Conservation (phyloP, 2,113 vertebrate species). For the Gopherus evgoodei region DNA sequence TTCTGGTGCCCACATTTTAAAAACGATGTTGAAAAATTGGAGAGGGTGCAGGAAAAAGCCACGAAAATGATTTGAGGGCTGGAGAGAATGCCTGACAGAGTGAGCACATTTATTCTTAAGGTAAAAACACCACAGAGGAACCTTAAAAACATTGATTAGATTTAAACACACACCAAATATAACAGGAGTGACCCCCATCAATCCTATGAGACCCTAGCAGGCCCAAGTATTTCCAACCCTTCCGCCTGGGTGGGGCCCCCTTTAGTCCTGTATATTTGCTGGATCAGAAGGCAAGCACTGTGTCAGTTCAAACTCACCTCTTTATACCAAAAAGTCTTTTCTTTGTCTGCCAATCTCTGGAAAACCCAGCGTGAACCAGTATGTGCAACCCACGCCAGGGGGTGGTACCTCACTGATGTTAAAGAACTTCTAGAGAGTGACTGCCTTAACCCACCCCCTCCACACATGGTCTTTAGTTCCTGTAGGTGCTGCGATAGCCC, state of each 20-base stretch:
- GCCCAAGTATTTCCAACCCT: not conserved
- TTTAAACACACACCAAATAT: not conserved
- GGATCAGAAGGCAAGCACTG: not conserved
- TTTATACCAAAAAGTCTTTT: not conserved
- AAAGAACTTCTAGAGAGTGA: not conserved
- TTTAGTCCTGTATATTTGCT: not conserved
- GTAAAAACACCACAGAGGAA: not conserved
- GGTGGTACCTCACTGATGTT: not conserved
- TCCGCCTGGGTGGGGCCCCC: not conserved
- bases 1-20: not conserved
- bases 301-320: not conserved
- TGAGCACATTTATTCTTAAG: not conserved
- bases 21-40: not conserved
- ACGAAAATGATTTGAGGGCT: not conserved
- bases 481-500: not conserved
- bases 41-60: not conserved
- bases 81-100: not conserved
- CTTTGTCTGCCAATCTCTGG: not conserved
- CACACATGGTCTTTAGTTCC: too few species aligned
- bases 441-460: not conserved
- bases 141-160: not conserved
- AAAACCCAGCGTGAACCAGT: not conserved
- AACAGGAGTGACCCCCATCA: not conserved
- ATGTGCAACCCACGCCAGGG: not conserved
- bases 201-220: not conserved